Base-by-base conservation (phyloP, 2,888 invertebrate species). In the Drosophila quinaria region DNA sequence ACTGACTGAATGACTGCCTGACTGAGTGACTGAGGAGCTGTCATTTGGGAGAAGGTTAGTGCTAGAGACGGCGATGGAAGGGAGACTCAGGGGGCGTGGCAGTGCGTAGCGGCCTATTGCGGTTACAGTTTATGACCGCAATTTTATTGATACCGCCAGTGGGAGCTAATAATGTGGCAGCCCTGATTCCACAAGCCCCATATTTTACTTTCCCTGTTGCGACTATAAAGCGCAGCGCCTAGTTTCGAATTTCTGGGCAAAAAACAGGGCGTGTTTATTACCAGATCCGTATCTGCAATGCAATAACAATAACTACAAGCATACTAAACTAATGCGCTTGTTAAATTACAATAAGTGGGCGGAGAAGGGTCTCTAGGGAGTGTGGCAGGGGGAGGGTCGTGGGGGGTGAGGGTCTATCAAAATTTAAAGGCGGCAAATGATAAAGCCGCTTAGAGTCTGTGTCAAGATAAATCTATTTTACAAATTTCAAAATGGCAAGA, bases 61-160 rank as follows among this genome's bases (percentile, higher is more conserved):
- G n/a, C 5, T 10, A 3, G 33, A 6, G n/a, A 13, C 6, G 13
- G 29, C 13, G 10, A 19, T 9, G 15, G 35, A n/a, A 15, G 46
- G 37, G 39, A n/a, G 25, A 39, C 3, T 47, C 8, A n/a, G 3
- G 33, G 42, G 81, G 71, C 77, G 66, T 68, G 72, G 60, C 70
- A 31, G 25, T 58, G 50, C 39, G 58, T 66, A 46, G 42, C 63
- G 37, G 55, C 52, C 59, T 68, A 73, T 50, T 82, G 62, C 56
- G 78, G 86, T 55, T 69, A 55, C 52, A 64, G 65, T 86, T 89
- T 86, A 86, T 87, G 82, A 72, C 59, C 90, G 76, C 86, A 67
- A 87, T 86, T 89, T 86, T 86, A 86, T 86, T 86, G 90, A 89
- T 89, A 86, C 76, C 74, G 87, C 89, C 89, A 69, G 71, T 64